A percentile compares a stretch with the other conserved stretches of the same genome.
Conservation (phyloP, 2,113 vertebrate species). For the Toxotes chatareus region DNA sequence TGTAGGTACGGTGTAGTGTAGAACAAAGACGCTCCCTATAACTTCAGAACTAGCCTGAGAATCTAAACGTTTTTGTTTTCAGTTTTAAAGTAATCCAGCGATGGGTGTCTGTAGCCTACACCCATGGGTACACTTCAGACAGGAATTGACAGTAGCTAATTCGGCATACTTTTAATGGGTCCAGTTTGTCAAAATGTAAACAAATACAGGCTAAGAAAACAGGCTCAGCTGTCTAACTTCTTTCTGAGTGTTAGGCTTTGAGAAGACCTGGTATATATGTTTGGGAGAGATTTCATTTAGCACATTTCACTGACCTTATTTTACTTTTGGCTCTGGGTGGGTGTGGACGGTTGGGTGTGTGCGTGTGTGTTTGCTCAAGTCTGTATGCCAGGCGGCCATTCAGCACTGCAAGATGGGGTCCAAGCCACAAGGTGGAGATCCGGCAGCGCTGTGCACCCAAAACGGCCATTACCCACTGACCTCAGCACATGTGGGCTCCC, state of each 20-base stretch:
- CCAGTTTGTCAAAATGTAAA: neutral
- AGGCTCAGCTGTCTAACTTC: neutral
- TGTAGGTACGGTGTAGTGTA: neutral
- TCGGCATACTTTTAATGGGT: neutral
- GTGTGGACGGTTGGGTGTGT: constrained; percentile 39
- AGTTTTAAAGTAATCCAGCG: neutral
- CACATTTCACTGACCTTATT: constrained; percentile 14
- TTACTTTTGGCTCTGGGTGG: constrained; percentile 8
- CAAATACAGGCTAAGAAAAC: neutral
- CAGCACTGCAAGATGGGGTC: constrained; percentile 55
- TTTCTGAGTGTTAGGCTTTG: neutral
- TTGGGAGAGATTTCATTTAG: neutral
- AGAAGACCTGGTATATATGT: neutral
- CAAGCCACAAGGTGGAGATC: constrained; percentile 79
- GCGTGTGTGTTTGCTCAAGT: constrained; percentile 33
- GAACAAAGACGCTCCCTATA: neutral
- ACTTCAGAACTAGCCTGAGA: neutral
- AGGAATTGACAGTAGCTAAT: neutral
- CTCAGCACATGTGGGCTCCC: constrained; percentile 53
- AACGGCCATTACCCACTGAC: constrained; percentile 39
- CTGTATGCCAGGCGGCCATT: constrained; percentile 15
- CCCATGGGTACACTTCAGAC: neutral
- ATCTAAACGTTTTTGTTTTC: neutral
- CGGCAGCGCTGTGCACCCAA: constrained; percentile 50
- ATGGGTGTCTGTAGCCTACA: neutral